phyloP scores from a whole-genome alignment of 2,888 invertebrate species.

The Drosophila crucigera region DNA sequence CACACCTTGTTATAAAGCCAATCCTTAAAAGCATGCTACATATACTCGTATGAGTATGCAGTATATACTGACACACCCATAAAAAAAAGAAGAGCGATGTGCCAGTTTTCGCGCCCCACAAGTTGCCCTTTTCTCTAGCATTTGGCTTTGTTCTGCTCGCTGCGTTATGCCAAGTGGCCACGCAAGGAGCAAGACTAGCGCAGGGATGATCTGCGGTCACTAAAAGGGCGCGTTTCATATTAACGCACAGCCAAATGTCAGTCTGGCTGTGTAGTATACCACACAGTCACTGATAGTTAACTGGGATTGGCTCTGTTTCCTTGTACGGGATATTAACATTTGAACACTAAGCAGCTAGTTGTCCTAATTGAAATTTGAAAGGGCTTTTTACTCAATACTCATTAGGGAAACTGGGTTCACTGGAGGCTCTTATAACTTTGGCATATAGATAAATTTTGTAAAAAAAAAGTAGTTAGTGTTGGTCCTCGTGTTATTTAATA shows the following conservation, averaged over 20 bases:
- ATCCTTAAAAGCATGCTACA: conserved; percentile 68
- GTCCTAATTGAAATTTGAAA: conserved; percentile 62
- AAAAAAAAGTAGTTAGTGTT: background rate
- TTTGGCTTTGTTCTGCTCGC: conserved; percentile 33
- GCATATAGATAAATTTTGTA: background rate
- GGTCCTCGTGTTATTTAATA: background rate
- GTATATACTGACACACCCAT: conserved; percentile 48
- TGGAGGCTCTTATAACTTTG: background rate
- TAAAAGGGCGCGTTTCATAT: conserved; percentile 81
- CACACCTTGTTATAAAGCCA: conserved; percentile 75
- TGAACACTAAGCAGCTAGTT: conserved; percentile 35
- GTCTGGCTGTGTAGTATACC: conserved; percentile 33
- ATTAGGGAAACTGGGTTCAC: conserved; percentile 6
- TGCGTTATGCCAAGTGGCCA: conserved; percentile 62
- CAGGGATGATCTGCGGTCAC: conserved; percentile 76
- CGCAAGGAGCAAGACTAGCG: conserved; percentile 48
- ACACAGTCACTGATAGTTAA: conserved; percentile 30
- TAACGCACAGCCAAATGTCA: conserved; percentile 62
- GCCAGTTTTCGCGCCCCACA: conserved; percentile 70
- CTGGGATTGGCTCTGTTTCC: conserved; percentile 66
- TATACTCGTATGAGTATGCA: background rate
- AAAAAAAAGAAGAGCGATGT: conserved; percentile 41
- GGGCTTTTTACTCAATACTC: conserved; percentile 8
- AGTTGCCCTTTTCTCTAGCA: conserved; percentile 50
- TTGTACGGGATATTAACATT: conserved; percentile 23